Conservation (phyloP, 2,888 invertebrate species). For the Meloe dianella region DNA sequence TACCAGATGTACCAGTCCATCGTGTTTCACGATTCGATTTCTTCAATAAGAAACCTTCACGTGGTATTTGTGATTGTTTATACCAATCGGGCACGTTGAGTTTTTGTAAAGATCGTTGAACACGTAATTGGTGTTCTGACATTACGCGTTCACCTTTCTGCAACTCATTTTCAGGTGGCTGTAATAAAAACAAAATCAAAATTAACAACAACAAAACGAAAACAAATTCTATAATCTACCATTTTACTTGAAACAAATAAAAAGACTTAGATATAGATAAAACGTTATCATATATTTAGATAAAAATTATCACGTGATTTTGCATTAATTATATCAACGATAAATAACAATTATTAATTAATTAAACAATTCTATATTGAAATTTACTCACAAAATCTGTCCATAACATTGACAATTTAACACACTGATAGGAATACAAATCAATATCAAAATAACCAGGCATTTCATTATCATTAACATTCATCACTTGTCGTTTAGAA, state of each 20-base stretch:
- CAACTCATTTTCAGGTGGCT: slow-evolving; percentile 95
- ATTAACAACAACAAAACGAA: slow-evolving; percentile 6
- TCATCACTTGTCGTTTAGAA: neutral
- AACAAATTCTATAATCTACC: slow-evolving; percentile 1
- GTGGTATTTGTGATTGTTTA: slow-evolving; percentile 72
- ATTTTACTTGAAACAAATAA: slow-evolving; percentile 17
- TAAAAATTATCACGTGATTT: slow-evolving; percentile 23
- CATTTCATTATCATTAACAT: slow-evolving; percentile 43
- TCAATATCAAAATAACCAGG: slow-evolving; percentile 53
- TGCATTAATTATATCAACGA: neutral
- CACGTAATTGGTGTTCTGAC: slow-evolving; percentile 92
- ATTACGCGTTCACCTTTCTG: slow-evolving; percentile 86
- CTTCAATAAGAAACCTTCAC: slow-evolving; percentile 81
- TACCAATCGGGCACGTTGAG: slow-evolving; percentile 97
- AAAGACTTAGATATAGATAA: slow-evolving; percentile 21
- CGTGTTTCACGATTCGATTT: slow-evolving; percentile 67
- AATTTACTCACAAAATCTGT: slow-evolving; percentile 46
- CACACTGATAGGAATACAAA: slow-evolving; percentile 52
- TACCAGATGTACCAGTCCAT: slow-evolving; percentile 59
- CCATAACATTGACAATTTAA: slow-evolving; percentile 53
- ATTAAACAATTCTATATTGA: too few species aligned
- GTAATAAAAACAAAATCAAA: slow-evolving; percentile 54
- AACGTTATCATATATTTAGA: slow-evolving; percentile 20
- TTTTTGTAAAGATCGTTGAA: slow-evolving; percentile 91
- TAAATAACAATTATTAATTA: neutral